These are phyloP conservation scores for Hippocampus abdominalis DNA, from an alignment of 2,113 vertebrate genomes.

Conservation along the genomic window DNA sequence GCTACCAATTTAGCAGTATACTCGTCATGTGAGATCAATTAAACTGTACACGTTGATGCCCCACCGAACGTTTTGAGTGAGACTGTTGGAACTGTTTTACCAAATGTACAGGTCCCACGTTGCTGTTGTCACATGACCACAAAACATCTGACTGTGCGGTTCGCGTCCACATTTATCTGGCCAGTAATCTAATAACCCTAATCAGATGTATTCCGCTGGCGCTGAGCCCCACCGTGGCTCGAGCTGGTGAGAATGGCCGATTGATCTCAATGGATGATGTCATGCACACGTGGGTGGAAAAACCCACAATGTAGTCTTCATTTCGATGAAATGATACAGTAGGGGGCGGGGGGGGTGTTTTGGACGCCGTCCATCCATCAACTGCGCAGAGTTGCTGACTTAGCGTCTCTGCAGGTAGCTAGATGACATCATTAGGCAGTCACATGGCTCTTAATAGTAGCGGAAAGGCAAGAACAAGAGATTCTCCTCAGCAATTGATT, in stretches of 20 bases:
- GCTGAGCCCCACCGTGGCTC: conserved; percentile 20
- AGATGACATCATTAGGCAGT: conserved; percentile 58
- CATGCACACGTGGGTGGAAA: conserved; percentile 8
- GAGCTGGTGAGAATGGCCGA: conserved; percentile 21
- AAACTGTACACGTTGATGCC: background rate
- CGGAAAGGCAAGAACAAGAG: conserved; percentile 4
- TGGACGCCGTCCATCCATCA: conserved; percentile 52
- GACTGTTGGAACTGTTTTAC: background rate
- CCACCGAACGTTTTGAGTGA: conserved; percentile 8
- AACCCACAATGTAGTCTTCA: background rate
- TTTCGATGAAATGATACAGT: conserved; percentile 38
- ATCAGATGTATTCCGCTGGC: conserved; percentile 9
- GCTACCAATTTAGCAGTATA: too few relatives aligned
- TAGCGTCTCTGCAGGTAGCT: conserved; percentile 47
- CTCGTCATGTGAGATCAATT: too few relatives aligned
- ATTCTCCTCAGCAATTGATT: background rate
- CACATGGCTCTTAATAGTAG: conserved; percentile 18
- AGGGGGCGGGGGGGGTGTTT: background rate
- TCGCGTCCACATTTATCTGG: conserved; percentile 21
- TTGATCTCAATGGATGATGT: conserved; percentile 49
- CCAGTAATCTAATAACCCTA: conserved; percentile 45
- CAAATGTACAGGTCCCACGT: conserved; percentile 4
- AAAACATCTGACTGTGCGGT: conserved; percentile 19
- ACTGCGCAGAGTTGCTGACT: conserved; percentile 45
- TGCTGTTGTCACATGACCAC: conserved; percentile 24